Evolutionary conservation across 2,113 vertebrate genomes (phyloP).

Genomic region (Laterallus jamaicensis): DNA sequence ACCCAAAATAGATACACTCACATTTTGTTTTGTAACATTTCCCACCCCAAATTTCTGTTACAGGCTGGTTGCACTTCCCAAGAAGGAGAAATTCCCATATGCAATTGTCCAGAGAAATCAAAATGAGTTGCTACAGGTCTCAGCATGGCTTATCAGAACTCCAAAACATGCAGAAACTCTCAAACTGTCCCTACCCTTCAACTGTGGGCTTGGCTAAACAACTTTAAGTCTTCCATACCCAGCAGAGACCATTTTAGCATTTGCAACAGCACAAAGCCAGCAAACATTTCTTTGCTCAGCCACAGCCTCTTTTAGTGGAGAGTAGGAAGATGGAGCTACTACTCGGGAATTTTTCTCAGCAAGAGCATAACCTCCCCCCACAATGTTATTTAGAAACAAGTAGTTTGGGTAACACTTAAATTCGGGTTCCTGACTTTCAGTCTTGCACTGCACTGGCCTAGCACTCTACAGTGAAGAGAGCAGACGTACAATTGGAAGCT

Average conservation of each 20-base stretch:
- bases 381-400: neutral
- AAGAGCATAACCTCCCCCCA: neutral
- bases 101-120: neutral
- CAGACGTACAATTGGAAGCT: neutral
- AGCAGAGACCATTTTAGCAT: neutral
- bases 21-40: neutral
- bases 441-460: neutral
- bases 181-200: neutral
- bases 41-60: neutral
- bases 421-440: rapidly evolving
- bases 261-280: neutral
- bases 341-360: neutral
- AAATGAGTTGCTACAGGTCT: neutral
- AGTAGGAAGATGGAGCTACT: rapidly evolving
- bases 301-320: neutral
- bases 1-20: neutral
- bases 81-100: neutral
- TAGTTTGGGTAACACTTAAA: neutral
- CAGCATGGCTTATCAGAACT: neutral
- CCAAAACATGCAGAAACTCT: neutral
- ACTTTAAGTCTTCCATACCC: neutral
- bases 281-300: neutral
- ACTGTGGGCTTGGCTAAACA: neutral
- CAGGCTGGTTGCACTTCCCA: neutral
- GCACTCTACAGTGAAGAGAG: neutral